Conservation (phyloP, 2,888 invertebrate genomes). For the Nemapogon koenigi region DNA sequence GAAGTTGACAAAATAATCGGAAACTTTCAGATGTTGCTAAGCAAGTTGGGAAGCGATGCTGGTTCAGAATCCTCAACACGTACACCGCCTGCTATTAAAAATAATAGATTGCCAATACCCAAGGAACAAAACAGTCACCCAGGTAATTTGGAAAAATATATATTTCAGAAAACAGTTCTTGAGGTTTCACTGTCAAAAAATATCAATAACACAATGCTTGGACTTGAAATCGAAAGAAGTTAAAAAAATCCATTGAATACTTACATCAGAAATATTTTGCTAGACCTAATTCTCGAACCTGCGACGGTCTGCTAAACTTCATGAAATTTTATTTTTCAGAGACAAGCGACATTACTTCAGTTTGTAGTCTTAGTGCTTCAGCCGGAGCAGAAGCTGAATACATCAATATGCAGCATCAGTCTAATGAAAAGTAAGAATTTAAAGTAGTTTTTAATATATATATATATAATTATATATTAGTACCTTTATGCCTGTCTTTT, state of each 20-base stretch:
- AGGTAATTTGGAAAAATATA: no score
- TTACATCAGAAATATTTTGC: not conserved
- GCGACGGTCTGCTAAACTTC: not conserved
- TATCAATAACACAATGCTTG: no score
- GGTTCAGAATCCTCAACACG: slow-evolving; percentile 44
- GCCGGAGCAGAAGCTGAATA: slow-evolving; percentile 65
- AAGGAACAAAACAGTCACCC: slow-evolving; percentile 67
- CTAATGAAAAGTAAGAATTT: slow-evolving; percentile 30
- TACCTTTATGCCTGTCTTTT: no score
- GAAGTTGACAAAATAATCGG: no score
- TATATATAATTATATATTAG: no score
- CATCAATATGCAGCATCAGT: slow-evolving; percentile 34
- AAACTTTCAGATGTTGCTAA: slow-evolving; percentile 68
- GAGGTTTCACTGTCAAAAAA: not conserved
- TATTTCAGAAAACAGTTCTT: no score
- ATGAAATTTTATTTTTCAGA: no score
- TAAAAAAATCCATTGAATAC: not conserved
- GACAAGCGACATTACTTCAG: slow-evolving; percentile 75
- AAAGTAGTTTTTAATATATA: no score
- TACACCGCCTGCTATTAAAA: slow-evolving; percentile 39
- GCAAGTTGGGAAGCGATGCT: slow-evolving; percentile 70
- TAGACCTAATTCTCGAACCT: not conserved
- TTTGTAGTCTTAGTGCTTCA: slow-evolving; percentile 73
- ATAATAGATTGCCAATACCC: slow-evolving; percentile 45
- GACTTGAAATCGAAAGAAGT: not conserved